Base-by-base conservation (phyloP, 2,797 vertebrate species). In the Leptodactylus fallax region DNA sequence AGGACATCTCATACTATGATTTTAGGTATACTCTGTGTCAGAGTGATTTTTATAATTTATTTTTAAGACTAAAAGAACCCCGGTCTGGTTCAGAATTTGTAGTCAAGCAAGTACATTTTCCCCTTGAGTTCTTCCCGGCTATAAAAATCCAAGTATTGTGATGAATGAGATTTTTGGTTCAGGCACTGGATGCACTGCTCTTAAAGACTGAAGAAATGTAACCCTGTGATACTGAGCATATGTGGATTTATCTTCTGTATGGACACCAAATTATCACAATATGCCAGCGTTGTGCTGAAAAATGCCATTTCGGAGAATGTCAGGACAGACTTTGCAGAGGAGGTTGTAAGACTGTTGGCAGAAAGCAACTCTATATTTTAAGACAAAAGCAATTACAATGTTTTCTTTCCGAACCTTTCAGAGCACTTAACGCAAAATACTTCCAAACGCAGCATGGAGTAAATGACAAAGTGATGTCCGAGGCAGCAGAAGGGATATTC, bases 261-360 rank as follows among this genome's bases (percentile, higher is more conserved):
- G 83, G 71, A 81, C 49, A 85, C 69, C 72, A 85, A 85, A 77
- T 85, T 61, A 56, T 63, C 85, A 81, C 77, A 79, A 86, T 74
- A 23, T 79, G 65, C 23, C 76, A 81, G 55, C 36, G 60, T 58
- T 74, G 53, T 63, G 80, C 27, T 79, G 45, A 81, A 45, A 72
- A 87, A 76, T 81, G 79, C 55, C 47, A 87, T 87, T 81, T 47
- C 14, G 8, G 67, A 74, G 67, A 81, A 74, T 74, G 67, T 80
- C 55, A 81, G 45, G 21, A 81, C 85, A 87, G 79, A 87, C 56
- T 47, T 76, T 81, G 77, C 60, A 72, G 85, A 86, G 85, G 77
- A 55, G 85, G 55, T 23, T 80, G 85, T 56, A 56, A 55, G 49
- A 58, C 78, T 47, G 27, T 45, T 86, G 77, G 65, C 63, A 80